Evolutionary conservation across 2,113 vertebrate species (phyloP).

Genomic region (Spheniscus mendiculus): DNA sequence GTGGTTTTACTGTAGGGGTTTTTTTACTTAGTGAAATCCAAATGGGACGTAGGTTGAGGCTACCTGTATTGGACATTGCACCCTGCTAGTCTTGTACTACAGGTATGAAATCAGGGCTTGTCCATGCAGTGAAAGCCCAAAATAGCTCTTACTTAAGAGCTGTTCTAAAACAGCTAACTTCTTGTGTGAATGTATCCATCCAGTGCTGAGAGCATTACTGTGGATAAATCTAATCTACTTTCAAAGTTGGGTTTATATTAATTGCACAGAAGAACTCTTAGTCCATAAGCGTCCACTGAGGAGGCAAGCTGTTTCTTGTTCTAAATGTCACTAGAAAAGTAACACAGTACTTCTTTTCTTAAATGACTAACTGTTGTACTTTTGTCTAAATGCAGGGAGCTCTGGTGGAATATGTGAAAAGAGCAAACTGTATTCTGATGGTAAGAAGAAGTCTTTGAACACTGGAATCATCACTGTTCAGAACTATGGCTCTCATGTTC

Average conservation of each 20-base stretch:
- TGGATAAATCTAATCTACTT: neutral
- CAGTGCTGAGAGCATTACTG: neutral
- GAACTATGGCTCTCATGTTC: conserved; percentile 97
- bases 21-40: neutral
- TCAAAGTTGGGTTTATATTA: neutral
- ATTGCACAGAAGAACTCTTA: neutral
- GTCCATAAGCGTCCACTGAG: neutral
- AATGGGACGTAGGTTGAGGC: neutral
- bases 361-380: neutral
- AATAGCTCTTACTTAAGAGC: neutral
- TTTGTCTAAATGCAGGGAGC: conserved; percentile 80
- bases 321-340: neutral
- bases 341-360: neutral
- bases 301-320: neutral
- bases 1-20: neutral
- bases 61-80: neutral
- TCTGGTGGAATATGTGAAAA: conserved; percentile 98
- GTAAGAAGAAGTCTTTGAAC: conserved; percentile 95
- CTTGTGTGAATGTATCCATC: neutral
- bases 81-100: neutral
- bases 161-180: neutral
- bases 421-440: conserved; percentile 91
- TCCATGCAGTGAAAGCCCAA: neutral
- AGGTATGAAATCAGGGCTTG: neutral
- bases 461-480: conserved; percentile 98